Percentiles rank a stretch among this genome's conserved stretches.
phyloP scores from a whole-genome alignment of 2,888 invertebrate species.

The Hololepta plana region DNA sequence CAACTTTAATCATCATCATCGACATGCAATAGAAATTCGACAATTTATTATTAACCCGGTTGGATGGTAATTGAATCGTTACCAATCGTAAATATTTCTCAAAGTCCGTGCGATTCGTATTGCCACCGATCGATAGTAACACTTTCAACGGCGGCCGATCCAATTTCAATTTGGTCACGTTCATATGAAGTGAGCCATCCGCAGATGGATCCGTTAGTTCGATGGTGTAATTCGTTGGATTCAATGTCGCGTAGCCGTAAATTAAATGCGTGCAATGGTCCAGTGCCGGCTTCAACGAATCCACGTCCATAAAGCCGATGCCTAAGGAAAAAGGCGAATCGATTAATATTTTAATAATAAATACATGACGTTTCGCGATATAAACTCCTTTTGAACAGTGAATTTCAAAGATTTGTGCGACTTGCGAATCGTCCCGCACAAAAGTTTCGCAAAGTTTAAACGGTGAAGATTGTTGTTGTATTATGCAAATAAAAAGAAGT shows the following conservation, averaged over 20 bases:
- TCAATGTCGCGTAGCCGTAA: no score
- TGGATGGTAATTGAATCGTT: no score
- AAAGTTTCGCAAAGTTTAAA: not conserved
- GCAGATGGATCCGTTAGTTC: no score
- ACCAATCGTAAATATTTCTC: constrained; percentile 54
- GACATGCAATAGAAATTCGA: no score
- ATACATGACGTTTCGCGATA: not conserved
- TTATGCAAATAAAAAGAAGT: constrained; percentile 1
- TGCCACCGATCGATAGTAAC: constrained; percentile 62
- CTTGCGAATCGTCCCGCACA: not conserved
- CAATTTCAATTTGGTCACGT: constrained; percentile 49
- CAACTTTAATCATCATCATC: no score
- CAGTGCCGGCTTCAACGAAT: constrained; percentile 54
- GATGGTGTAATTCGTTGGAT: no score
- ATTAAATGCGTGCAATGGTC: constrained; percentile 62
- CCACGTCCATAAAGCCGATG: constrained; percentile 54
- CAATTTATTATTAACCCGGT: no score
- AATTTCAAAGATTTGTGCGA: no score
- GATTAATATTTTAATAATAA: not conserved
- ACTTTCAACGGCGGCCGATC: constrained; percentile 53
- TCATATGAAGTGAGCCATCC: no score
- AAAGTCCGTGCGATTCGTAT: constrained; percentile 40
- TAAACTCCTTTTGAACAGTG: not conserved
- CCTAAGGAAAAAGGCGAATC: constrained; percentile 34
- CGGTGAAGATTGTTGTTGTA: constrained; percentile 2